Conservation (phyloP, 1,140 invertebrate genomes). For the Calephelis nemesis region DNA sequence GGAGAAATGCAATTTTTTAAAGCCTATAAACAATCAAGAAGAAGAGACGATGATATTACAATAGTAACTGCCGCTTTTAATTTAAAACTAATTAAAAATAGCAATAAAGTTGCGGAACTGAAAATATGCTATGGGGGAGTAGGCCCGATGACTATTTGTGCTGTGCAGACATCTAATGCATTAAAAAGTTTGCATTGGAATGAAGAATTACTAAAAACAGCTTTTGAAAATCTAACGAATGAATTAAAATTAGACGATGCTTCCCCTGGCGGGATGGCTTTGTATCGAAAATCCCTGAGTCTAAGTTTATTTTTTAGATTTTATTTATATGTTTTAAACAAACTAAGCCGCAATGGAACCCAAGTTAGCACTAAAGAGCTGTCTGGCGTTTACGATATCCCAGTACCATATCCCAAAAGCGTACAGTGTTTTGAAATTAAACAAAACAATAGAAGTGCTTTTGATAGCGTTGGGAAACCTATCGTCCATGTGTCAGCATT, state of each 20-base stretch:
- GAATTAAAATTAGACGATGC: conserved; percentile 88
- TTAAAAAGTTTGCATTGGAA: conserved; percentile 87
- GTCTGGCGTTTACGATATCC: conserved; percentile 66
- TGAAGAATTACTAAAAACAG: conserved; percentile 83
- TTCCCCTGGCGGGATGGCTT: conserved; percentile 96
- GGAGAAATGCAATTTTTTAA: no score
- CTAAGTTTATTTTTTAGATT: conserved; percentile 95
- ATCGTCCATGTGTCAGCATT: conserved; percentile 89
- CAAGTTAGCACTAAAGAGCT: conserved; percentile 63
- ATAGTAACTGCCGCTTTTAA: no score
- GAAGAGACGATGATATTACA: no score
- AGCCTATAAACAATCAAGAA: no score
- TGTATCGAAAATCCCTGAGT: conserved; percentile 49
- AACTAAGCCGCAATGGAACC: conserved; percentile 54
- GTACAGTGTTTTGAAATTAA: conserved; percentile 90
- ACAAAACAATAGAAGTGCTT: conserved; percentile 70
- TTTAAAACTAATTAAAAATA: conserved; percentile 51
- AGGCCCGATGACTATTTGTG: conserved; percentile 91
- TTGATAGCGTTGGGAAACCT: conserved; percentile 91
- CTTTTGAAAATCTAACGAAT: conserved; percentile 82
- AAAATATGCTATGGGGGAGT: conserved; percentile 92
- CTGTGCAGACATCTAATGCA: conserved; percentile 83
- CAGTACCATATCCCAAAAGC: conserved; percentile 80
- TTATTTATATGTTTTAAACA: conserved; percentile 85
- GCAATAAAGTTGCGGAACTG: conserved; percentile 81